phyloP scores from a whole-genome alignment of 35 echinoderm and acorn worm genomes.

The Apostichopus japonicus region DNA sequence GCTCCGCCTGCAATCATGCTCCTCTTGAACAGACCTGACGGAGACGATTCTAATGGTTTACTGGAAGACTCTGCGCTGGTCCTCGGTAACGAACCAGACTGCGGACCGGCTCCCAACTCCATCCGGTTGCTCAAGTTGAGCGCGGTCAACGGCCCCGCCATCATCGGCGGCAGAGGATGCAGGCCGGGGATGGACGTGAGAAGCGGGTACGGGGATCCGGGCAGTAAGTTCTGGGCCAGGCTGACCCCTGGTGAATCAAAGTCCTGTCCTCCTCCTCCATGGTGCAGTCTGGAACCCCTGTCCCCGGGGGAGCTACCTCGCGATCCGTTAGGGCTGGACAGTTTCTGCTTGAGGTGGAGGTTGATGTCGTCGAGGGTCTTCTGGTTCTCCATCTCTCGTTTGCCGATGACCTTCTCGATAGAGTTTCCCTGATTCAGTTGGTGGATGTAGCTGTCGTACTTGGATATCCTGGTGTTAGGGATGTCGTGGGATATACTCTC shows the following conservation, averaged over 20 bases:
- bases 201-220: conserved; percentile 4
- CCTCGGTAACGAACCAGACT: conserved; percentile 58
- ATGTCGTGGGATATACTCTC: conserved; percentile 88
- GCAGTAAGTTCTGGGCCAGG: conserved; percentile 29
- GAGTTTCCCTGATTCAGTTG: conserved; percentile 90
- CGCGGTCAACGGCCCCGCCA: conserved; percentile 2
- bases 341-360: conserved; percentile 74
- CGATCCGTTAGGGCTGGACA: conserved; percentile 33
- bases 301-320: conserved; percentile 17
- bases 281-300: conserved; percentile 26
- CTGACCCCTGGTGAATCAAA: conserved; percentile 3
- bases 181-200: conserved; percentile 25
- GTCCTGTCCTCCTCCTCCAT: conserved; percentile 2
- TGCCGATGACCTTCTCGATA: conserved; percentile 86
- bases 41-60: background rate
- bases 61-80: conserved; percentile 20
- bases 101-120: conserved; percentile 43
- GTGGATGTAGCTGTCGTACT: conserved; percentile 98
- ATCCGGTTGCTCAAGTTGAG: conserved; percentile 43
- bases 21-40: conserved; percentile 46
- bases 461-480: conserved; percentile 81
- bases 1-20: conserved; percentile 1
- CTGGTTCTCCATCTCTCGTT: conserved; percentile 68
- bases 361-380: conserved; percentile 79
- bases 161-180: conserved; percentile 28